Evolutionary conservation across 1,140 invertebrate species (phyloP).

Genomic region (Trypoxylus dichotomus): DNA sequence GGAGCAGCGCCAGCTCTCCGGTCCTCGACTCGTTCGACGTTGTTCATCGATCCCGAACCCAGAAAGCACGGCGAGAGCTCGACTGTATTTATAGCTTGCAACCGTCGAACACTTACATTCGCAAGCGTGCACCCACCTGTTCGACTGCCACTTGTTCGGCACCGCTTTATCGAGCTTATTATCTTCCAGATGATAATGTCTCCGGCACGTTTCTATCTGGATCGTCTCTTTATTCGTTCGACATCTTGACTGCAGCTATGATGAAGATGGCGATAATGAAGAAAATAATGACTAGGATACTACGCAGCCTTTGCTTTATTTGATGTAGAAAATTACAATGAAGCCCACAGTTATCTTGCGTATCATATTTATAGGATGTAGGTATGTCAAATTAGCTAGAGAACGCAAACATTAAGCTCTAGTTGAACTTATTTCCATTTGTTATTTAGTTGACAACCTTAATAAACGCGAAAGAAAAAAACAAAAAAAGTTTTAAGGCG

Average conservation of each 20-base stretch:
- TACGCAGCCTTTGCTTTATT: neutral
- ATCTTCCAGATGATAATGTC: neutral
- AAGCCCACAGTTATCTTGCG: neutral
- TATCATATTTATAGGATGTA: too few relatives aligned
- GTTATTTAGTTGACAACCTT: too few relatives aligned
- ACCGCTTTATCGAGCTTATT: neutral
- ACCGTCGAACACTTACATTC: neutral
- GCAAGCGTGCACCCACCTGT: constrained; percentile 1
- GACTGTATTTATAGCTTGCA: constrained; percentile 2
- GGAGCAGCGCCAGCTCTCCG: neutral
- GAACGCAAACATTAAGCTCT: too few relatives aligned
- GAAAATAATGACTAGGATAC: neutral
- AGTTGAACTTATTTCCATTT: too few relatives aligned
- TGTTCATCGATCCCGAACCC: neutral
- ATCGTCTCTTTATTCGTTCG: neutral
- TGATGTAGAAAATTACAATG: neutral
- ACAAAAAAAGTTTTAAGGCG: too few relatives aligned
- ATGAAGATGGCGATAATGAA: neutral
- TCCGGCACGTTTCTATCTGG: neutral
- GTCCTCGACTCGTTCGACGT: constrained; percentile 1
- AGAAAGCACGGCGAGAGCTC: constrained; percentile 1
- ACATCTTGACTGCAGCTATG: neutral
- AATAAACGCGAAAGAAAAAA: too few relatives aligned
- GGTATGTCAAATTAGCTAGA: too few relatives aligned
- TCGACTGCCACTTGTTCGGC: neutral